These are phyloP conservation scores for Chaetophractus vellerosus DNA, from an alignment of 2,797 vertebrate genomes.

Conservation along the genomic window DNA sequence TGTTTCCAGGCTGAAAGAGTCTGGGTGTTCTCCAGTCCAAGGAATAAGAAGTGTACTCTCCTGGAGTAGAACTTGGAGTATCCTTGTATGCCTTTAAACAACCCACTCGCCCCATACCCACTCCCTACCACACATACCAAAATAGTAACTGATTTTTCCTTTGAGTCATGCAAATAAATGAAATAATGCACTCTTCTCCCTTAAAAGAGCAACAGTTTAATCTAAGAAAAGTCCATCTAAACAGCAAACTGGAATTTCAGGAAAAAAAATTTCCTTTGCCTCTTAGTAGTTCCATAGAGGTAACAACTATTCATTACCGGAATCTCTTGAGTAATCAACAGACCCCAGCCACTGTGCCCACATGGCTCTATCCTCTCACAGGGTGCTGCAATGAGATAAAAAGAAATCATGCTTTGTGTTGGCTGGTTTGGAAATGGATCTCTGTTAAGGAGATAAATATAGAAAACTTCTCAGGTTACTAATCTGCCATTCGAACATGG, in stretches of 20 bases:
- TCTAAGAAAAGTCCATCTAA: constrained; percentile 26
- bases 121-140: background rate
- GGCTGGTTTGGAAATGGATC: constrained; percentile 79
- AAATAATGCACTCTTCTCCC: background rate
- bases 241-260: background rate
- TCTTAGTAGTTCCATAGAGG: background rate
- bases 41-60: background rate
- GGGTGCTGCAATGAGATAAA: constrained; percentile 74
- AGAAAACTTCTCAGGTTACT: constrained; percentile 85
- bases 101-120: too few species aligned
- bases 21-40: background rate
- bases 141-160: background rate
- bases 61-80: background rate
- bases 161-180: background rate
- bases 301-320: background rate
- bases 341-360: constrained; percentile 52
- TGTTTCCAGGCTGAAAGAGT: background rate
- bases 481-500: constrained; percentile 80
- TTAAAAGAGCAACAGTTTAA: constrained; percentile 34
- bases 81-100: background rate
- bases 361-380: constrained; percentile 28
- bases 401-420: constrained; percentile 80
- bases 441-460: constrained; percentile 83
- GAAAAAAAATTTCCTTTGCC: background rate
- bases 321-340: constrained; percentile 22